Conservation (phyloP, 2,113 vertebrate genomes). For the Nipponia nippon region DNA sequence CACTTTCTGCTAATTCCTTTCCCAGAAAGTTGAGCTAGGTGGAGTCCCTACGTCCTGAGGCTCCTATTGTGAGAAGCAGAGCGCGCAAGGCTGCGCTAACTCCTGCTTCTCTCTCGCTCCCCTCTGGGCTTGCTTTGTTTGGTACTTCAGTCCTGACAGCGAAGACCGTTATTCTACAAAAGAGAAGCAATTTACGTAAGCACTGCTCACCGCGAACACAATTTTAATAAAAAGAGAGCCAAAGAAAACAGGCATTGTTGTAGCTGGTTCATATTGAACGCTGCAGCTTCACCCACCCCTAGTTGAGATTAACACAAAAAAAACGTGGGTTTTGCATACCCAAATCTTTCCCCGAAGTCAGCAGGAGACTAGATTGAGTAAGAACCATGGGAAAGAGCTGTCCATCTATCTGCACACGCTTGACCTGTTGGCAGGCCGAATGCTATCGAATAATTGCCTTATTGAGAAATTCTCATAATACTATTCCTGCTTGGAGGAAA, state of each 20-base stretch:
- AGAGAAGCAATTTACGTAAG: background rate
- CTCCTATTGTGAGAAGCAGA: background rate
- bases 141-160: background rate
- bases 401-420: background rate
- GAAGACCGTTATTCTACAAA: fast-evolving
- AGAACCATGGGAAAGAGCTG: background rate
- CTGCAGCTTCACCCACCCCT: background rate
- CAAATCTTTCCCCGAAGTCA: background rate
- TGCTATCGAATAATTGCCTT: background rate
- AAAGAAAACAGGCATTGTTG: background rate
- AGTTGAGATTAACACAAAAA: background rate
- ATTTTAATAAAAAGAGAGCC: background rate
- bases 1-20: background rate
- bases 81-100: background rate
- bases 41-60: background rate
- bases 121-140: background rate
- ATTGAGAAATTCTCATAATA: background rate
- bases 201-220: fast-evolving
- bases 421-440: background rate
- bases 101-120: background rate
- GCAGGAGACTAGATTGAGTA: background rate
- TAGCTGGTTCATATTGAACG: background rate
- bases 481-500: background rate
- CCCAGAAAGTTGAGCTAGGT: background rate
- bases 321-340: background rate